These are phyloP conservation scores for Rutilus rutilus DNA, from an alignment of 2,113 vertebrate genomes.

Conservation along the genomic window DNA sequence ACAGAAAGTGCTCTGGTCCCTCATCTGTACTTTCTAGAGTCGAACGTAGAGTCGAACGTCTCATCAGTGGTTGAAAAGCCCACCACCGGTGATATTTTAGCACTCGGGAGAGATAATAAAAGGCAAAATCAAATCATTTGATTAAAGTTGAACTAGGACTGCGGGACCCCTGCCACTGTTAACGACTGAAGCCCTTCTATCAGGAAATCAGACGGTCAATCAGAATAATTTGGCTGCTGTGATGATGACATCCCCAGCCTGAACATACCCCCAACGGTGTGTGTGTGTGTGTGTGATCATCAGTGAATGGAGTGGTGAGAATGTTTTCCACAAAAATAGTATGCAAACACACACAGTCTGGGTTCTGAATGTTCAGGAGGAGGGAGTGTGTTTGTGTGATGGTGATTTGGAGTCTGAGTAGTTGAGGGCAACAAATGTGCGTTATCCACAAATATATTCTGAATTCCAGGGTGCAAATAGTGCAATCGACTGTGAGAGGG, in stretches of 20 bases:
- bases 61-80: conserved; percentile 50
- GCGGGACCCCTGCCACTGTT: conserved; percentile 56
- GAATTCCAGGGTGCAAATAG: conserved; percentile 17
- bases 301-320: conserved; percentile 41
- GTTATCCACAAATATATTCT: conserved; percentile 4
- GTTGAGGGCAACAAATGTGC: conserved; percentile 22
- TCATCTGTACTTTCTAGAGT: background rate
- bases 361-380: conserved; percentile 20
- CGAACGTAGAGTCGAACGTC: conserved; percentile 10
- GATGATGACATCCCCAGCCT: conserved; percentile 71
- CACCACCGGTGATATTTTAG: conserved; percentile 50
- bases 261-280: conserved; percentile 49
- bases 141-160: conserved; percentile 68
- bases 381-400: conserved; percentile 27
- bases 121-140: conserved; percentile 82
- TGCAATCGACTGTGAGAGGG: conserved; percentile 16
- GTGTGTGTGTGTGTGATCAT: conserved; percentile 45
- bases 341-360: conserved; percentile 43
- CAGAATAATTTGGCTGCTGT: conserved; percentile 79
- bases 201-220: conserved; percentile 79
- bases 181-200: conserved; percentile 63
- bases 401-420: conserved; percentile 10
- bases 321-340: conserved; percentile 35
- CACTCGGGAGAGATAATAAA: conserved; percentile 67
- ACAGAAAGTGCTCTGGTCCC: background rate